phyloP scores from a whole-genome alignment of 2,113 vertebrate genomes.

The Orycteropus afer region DNA sequence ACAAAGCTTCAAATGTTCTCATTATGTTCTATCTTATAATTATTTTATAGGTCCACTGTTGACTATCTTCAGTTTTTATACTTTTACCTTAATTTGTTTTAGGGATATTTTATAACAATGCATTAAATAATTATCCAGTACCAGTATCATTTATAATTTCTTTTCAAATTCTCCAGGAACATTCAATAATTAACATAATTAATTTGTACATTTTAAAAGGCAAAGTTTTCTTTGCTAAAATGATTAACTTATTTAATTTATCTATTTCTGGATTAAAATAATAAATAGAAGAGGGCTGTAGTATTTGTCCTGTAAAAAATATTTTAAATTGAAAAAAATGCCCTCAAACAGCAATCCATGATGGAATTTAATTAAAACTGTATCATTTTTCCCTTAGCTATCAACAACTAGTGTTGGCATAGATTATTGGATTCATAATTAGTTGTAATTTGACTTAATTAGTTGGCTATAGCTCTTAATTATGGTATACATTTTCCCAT shows the following conservation, averaged over 20 bases:
- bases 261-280: constrained; percentile 37
- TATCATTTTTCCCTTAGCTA: constrained; percentile 73
- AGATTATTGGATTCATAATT: constrained; percentile 75
- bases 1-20: constrained; percentile 17
- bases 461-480: constrained; percentile 81
- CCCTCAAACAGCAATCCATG: constrained; percentile 55
- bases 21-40: constrained; percentile 33
- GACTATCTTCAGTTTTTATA: background rate
- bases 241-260: background rate
- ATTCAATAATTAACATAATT: constrained; percentile 39
- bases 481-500: constrained; percentile 71
- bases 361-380: constrained; percentile 71
- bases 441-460: constrained; percentile 82
- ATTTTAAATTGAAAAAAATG: constrained; percentile 49
- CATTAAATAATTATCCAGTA: constrained; percentile 20
- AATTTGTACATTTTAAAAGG: background rate
- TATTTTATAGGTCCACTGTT: constrained; percentile 50
- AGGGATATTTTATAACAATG: constrained; percentile 17
- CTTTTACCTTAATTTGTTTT: constrained; percentile 28
- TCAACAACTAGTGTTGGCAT: constrained; percentile 75
- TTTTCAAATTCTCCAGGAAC: constrained; percentile 32
- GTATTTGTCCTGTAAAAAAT: constrained; percentile 57
- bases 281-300: background rate
- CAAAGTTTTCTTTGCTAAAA: constrained; percentile 39
- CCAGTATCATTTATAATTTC: background rate